phyloP scores from a whole-genome alignment of 1,140 invertebrate species.

The Solenopsis fugax region DNA sequence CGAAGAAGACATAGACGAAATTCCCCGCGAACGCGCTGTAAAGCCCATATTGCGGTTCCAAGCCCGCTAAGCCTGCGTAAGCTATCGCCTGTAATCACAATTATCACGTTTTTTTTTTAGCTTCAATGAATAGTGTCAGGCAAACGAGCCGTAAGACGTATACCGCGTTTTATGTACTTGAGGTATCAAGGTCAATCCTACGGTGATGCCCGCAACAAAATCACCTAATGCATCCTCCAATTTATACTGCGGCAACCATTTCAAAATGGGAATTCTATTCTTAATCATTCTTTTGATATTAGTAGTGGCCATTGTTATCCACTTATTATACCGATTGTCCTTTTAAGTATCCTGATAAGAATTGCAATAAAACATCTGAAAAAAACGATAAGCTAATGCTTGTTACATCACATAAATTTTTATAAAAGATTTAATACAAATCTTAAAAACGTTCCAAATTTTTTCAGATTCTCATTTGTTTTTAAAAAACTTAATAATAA shows the following conservation, averaged over 20 bases:
- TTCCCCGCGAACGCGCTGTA: slow-evolving; percentile 95
- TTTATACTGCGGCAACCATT: slow-evolving; percentile 86
- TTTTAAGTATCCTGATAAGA: not conserved
- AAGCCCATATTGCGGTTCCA: slow-evolving; percentile 93
- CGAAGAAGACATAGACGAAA: slow-evolving; percentile 93
- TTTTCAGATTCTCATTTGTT: no score
- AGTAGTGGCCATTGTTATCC: slow-evolving; percentile 61
- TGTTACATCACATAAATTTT: not conserved
- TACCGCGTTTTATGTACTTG: slow-evolving; percentile 80
- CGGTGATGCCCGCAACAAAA: slow-evolving; percentile 88
- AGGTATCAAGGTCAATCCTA: slow-evolving; percentile 88
- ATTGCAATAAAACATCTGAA: not conserved
- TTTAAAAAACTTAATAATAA: no score
- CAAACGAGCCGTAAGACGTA: not conserved
- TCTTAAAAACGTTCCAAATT: no score
- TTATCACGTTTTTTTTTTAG: not conserved
- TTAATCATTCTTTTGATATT: slow-evolving; percentile 61
- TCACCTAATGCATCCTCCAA: slow-evolving; percentile 83
- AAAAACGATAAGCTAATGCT: not conserved
- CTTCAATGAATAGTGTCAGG: not conserved
- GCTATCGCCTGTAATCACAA: slow-evolving; percentile 90
- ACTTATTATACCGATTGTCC: not conserved
- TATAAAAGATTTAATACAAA: not conserved
- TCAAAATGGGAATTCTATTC: slow-evolving; percentile 83
- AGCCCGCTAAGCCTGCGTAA: slow-evolving; percentile 91